Base-by-base conservation (phyloP, 2,888 invertebrate species). In the Ommatoiulus sabulosus region DNA sequence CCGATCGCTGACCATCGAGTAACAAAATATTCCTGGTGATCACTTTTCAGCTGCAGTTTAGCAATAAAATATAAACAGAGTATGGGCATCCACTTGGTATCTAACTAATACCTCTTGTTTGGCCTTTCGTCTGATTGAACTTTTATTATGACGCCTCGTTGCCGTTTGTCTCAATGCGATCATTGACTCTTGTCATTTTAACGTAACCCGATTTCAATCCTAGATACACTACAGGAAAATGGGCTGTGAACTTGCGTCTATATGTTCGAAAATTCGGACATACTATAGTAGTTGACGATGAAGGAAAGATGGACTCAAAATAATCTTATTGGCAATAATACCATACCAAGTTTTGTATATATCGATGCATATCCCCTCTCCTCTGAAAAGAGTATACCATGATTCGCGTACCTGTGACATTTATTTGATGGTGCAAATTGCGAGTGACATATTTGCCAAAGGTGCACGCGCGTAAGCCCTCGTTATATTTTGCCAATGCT, bases 371-470 rank as follows among this genome's bases (percentile, higher is more conserved):
- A n/a, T 8, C 35, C 35, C 35, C 35, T 35, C 35, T 17, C 52
- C 52, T 72, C 72, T 10, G 10, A n/a, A 24, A 72, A 72, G 35
- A 35, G 72, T 72, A 24, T 72, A 72, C 72, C 72, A 72, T 8
- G 10, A 24, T 24, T 72, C 72, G 12, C 7, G 72, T 72, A n/a
- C 72, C 72, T 72, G 72, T 72, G 72, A 72, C 72, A 72, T 72
- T 72, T 72, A 72, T 72, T 72, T n/a, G 72, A 72, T 72, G 72
- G 72, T 24, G 72, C 72, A 72, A 24, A 8, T 24, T 24, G 72
- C 72, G 72, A 72, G 24, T 72, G 72, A 72, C 72, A 72, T 72
- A 72, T 72, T 72, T 72, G 72, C 72, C 72, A 72, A 72, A 72
- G 72, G 72, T 72, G 72, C 72, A 24, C 72, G 72, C 10, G 20